A percentile compares a stretch with the other conserved stretches of the same genome.
These are phyloP conservation scores for Lepisosteus oculatus DNA, from an alignment of 2,113 vertebrate species.

Conservation along the genomic window DNA sequence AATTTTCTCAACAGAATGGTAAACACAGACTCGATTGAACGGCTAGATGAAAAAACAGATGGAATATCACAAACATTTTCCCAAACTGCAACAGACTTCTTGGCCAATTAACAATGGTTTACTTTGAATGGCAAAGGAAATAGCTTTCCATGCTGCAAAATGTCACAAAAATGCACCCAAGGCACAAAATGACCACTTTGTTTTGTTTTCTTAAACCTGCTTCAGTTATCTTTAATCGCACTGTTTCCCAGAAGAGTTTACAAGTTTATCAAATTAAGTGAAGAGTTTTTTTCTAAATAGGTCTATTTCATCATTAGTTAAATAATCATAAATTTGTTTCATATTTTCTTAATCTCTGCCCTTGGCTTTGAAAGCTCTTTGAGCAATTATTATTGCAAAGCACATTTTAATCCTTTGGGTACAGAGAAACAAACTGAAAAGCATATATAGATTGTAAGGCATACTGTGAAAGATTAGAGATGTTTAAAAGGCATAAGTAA, in stretches of 20 bases:
- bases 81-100: constrained; percentile 76
- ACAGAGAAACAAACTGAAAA: too few relatives aligned
- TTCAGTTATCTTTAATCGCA: constrained; percentile 32
- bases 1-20: constrained; percentile 66
- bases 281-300: constrained; percentile 1
- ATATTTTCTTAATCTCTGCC: too few relatives aligned
- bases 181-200: constrained; percentile 64
- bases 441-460: too few relatives aligned
- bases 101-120: constrained; percentile 79
- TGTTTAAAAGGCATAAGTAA: too few relatives aligned
- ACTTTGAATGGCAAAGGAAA: constrained; percentile 79
- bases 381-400: too few relatives aligned
- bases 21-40: constrained; percentile 73
- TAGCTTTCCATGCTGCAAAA: constrained; percentile 82
- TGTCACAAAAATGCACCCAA: constrained; percentile 72
- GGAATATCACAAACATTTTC: constrained; percentile 75
- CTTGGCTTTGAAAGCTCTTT: too few relatives aligned
- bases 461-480: too few relatives aligned
- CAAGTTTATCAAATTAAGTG: constrained; percentile 18
- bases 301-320: too few relatives aligned
- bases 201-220: constrained; percentile 50
- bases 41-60: constrained; percentile 66
- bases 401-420: too few relatives aligned
- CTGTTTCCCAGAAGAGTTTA: constrained; percentile 31
- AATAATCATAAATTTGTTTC: too few relatives aligned